Evolutionary conservation across 2,797 vertebrate genomes (phyloP).

Genomic region (Pseudocheirus occidentalis): DNA sequence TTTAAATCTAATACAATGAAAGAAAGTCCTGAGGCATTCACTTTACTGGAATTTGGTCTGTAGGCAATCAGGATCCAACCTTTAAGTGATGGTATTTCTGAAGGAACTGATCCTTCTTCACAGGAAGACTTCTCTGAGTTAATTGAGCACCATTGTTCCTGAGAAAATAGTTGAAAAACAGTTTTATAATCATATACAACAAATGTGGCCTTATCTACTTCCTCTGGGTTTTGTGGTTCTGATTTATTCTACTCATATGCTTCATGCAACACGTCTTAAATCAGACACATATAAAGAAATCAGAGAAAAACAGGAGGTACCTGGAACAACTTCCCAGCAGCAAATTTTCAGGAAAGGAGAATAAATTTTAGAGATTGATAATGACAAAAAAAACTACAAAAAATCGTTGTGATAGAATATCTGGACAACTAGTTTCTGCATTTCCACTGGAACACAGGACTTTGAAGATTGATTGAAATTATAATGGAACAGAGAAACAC

Average conservation of each 20-base stretch:
- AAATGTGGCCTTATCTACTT: neutral
- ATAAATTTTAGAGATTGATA: neutral
- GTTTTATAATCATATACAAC: neutral
- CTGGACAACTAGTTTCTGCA: neutral
- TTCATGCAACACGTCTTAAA: neutral
- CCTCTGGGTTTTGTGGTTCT: neutral
- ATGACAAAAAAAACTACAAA: neutral
- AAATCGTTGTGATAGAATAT: neutral
- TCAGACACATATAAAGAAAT: neutral
- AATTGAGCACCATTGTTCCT: neutral
- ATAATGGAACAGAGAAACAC: constrained; percentile 47
- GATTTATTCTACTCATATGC: neutral
- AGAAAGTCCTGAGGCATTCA: neutral
- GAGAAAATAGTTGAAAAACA: neutral
- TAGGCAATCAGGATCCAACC: neutral
- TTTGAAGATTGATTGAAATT: constrained; percentile 18
- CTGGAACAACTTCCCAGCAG: neutral
- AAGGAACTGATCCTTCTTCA: neutral
- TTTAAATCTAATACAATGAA: neutral
- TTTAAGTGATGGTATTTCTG: neutral
- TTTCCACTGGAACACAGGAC: neutral
- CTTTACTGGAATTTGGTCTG: neutral
- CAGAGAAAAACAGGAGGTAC: neutral
- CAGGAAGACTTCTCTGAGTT: neutral
- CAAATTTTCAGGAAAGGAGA: neutral